phyloP scores from a whole-genome alignment of 1,140 invertebrate species.

The Drosophila subpulchrella region DNA sequence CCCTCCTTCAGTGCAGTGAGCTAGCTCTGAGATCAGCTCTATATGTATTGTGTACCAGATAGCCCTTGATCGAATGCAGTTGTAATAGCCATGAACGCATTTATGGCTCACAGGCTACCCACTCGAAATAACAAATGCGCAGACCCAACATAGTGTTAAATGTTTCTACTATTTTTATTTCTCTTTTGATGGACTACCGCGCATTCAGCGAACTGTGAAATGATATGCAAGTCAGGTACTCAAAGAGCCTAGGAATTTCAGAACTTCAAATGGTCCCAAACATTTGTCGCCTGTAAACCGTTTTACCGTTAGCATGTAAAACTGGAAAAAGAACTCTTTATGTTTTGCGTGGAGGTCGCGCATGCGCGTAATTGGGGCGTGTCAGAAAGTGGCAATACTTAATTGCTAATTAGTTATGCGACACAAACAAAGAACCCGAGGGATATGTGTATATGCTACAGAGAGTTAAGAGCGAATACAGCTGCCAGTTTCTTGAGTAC shows the following conservation, averaged over 20 bases:
- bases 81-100: background rate
- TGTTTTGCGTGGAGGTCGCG: slow-evolving; percentile 35
- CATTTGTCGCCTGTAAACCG: slow-evolving; percentile 42
- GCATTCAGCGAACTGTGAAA: slow-evolving; percentile 52
- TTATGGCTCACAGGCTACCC: slow-evolving; percentile 26
- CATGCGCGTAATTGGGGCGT: slow-evolving; percentile 66
- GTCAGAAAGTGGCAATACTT: slow-evolving; percentile 52
- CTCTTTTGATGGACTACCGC: slow-evolving; percentile 36
- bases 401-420: slow-evolving; percentile 70
- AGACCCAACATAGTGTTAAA: slow-evolving; percentile 20
- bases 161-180: slow-evolving; percentile 16
- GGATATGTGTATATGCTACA: background rate
- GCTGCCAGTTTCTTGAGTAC: slow-evolving; percentile 22
- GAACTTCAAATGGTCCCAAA: slow-evolving; percentile 25
- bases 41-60: background rate
- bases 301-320: slow-evolving; percentile 32
- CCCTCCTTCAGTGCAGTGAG: slow-evolving; percentile 14
- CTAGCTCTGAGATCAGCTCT: slow-evolving; percentile 29
- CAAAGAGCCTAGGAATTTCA: slow-evolving; percentile 15
- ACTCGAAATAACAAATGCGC: slow-evolving; percentile 41
- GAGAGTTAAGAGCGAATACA: slow-evolving; percentile 8
- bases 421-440: slow-evolving; percentile 2
- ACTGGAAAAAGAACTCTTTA: slow-evolving; percentile 15
- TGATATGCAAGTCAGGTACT: slow-evolving; percentile 66
- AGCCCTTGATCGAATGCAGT: slow-evolving; percentile 21